Base-by-base conservation (phyloP, 2,113 vertebrate genomes). In the Blennius ocellaris region DNA sequence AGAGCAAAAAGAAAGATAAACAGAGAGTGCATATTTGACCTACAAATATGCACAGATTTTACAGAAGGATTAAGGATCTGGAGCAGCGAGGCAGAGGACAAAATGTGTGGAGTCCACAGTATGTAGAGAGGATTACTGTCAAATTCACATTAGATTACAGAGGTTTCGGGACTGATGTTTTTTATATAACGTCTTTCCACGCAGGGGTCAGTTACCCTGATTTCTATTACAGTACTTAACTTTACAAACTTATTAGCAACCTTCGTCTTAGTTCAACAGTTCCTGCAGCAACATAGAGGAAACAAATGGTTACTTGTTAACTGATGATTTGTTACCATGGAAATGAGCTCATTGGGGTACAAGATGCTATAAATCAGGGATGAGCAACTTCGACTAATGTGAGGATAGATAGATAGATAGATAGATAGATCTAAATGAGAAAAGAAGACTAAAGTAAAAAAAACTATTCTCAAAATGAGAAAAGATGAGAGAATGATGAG, bases 81-180 rank as follows among this genome's bases (percentile, higher is more conserved):
- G 44, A 43, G 58, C 76, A 69, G 9, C 0, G 36, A 61, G 49
- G 60, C 51, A 58, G 75, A 49, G 70, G 80, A 78, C 73, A 82
- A 52, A 75, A 71, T 81, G 73, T 74, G 62, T 52, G 39, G 55
- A 59, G 73, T 55, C 69, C 36, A 60, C 63, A 82, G 47, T 78
- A 75, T 78, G 76, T 76, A 48, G 76, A 67, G 74, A 82, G 73
- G 67, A 86, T 85, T 85, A 78, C 30, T 57, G 47, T 73, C 54
- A 80, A 73, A 76, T 78, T 85, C 73, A 83, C 64, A 88, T 84
- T 51, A 80, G 73, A 85, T 78, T 68, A 76, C 41, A n/a, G 57
- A 59, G 81, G 69, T 76, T 76, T 88, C 69, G 75, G 69, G 48
- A 73, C 30, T 44, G 67, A 48, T 63, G 41, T 57, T 61, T 45